A percentile compares a stretch with the other conserved stretches of the same genome.
Conservation (phyloP, 2,113 vertebrate genomes). For the Isurus oxyrinchus region DNA sequence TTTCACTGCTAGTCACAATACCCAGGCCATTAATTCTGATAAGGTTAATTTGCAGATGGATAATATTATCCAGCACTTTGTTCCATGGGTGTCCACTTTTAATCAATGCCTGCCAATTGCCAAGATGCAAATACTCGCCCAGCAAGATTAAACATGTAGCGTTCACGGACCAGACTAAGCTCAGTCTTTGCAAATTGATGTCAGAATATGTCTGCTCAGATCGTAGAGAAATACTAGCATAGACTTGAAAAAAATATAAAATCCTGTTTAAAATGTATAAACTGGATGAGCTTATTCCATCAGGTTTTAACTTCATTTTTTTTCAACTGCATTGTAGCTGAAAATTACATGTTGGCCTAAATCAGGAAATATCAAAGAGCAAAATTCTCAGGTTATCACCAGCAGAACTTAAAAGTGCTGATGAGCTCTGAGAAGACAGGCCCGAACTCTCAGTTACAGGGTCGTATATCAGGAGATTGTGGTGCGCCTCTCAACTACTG, state of each 20-base stretch:
- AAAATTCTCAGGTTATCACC: background rate
- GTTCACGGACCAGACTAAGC: background rate
- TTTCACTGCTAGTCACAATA: background rate
- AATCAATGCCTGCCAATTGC: background rate
- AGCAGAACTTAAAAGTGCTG: background rate
- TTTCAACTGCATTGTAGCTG: no score
- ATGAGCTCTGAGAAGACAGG: background rate
- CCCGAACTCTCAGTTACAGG: background rate
- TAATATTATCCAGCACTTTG: background rate
- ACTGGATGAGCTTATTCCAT: background rate
- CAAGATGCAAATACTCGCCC: background rate
- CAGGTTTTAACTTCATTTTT: background rate
- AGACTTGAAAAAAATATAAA: background rate
- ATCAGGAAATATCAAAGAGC: background rate
- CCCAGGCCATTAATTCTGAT: background rate
- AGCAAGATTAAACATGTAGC: background rate
- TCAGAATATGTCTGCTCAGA: background rate
- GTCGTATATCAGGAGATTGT: no score
- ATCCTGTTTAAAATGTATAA: background rate
- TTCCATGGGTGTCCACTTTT: background rate
- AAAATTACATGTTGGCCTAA: slow-evolving; percentile 1
- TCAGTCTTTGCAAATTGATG: background rate
- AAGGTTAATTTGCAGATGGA: background rate
- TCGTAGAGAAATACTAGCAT: background rate
- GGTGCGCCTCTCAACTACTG: background rate